Evolutionary conservation across 2,797 vertebrate genomes (phyloP).

Genomic region (Myotis planiceps): DNA sequence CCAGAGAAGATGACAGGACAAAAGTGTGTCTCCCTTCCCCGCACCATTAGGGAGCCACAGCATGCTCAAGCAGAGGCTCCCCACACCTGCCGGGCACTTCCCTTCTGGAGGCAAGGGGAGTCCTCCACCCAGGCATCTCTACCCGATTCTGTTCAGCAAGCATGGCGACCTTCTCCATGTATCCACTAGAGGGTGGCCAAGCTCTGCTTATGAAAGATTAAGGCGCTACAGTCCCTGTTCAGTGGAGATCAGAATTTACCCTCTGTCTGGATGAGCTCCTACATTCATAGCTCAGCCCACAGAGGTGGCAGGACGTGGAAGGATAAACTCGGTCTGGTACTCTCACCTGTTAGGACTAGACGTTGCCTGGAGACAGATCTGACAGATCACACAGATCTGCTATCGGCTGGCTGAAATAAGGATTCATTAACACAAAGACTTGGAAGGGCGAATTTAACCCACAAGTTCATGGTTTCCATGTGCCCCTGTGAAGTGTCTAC

Average conservation of each 20-base stretch:
- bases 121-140: not conserved
- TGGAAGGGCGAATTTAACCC: not conserved
- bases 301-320: not conserved
- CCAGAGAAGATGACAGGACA: not conserved
- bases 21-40: not conserved
- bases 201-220: not conserved
- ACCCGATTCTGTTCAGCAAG: not conserved
- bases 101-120: not conserved
- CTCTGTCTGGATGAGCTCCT: not conserved
- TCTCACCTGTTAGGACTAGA: not conserved
- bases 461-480: not conserved
- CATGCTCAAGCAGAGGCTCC: not conserved
- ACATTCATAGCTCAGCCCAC: not conserved
- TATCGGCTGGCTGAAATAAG: not conserved
- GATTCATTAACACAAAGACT: not conserved
- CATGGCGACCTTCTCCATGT: rapidly evolving
- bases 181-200: constrained; percentile 64
- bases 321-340: not conserved
- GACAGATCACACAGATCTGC: not conserved
- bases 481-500: not conserved
- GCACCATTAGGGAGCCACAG: not conserved
- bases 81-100: not conserved
- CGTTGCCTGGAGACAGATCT: not conserved
- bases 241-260: not conserved
- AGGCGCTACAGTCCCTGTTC: rapidly evolving